Evolutionary conservation across 2,888 invertebrate species (phyloP), one percentile per base, ranked within the genome.

Genomic region (Leptura quadrifasciata): DNA sequence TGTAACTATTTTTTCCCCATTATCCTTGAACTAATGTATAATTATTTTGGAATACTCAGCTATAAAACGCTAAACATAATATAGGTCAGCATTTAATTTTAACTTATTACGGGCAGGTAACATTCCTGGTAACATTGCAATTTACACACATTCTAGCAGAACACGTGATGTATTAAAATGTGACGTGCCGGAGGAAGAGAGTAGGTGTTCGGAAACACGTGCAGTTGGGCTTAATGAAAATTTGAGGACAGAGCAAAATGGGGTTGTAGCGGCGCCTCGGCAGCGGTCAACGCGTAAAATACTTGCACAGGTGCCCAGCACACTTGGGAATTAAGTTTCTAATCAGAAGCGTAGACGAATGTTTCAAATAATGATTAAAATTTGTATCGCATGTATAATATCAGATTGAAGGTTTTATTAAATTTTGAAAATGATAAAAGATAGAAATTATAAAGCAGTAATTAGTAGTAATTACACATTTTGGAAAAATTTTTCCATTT

Each of bases 201-300:
- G 77, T 77, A 76, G 80, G 79, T 80, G 79, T 74, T 75, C 54
- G 75, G 78, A 77, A 81, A 79, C 84, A 81, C 78, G 82, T 78
- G 76, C 83, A 82, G 82, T 82, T 84, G 84, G 83, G 80, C 81
- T 83, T 84, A 84, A 84, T 84, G 84, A 84, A 84, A 84, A 83
- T 83, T 82, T 83, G 83, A 84, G 84, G 82, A 84, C 79, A 76
- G 80, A 74, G 80, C 76, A 83, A 83, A 82, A 80, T 79, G 79
- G 78, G 74, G 75, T 72, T 21, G 57, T 47, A 47, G 80, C 80
- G 84, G 83, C 81, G 63, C 63, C 39, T 10, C 18, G 63, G n/a
- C 79, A 79, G 78, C 78, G 74, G 75, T 70, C 79, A 80, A 73
- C 72, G 12, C 18, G 18, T 20, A 15, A 63, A 63, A 63, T 39